Percentiles rank a stretch among this genome's conserved stretches.
Conservation (phyloP, 1,140 invertebrate species). For the Drosophila tropicalis region DNA sequence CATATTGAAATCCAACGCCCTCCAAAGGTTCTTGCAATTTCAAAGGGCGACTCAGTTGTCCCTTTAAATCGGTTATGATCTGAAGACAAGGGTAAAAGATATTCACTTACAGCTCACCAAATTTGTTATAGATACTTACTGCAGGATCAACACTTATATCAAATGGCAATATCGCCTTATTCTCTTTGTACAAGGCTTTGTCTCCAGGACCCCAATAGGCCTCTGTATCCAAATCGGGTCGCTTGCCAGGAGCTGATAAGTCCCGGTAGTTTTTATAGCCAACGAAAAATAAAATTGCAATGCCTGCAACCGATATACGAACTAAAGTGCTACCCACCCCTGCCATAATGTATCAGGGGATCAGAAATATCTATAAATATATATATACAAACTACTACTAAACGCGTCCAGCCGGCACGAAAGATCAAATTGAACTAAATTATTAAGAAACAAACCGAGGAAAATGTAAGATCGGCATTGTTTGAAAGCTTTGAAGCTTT, state of each 20-base stretch:
- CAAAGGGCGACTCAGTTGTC: constrained; percentile 85
- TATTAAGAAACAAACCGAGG: neutral
- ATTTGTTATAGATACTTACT: constrained; percentile 30
- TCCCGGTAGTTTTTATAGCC: constrained; percentile 66
- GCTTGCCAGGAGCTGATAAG: constrained; percentile 49
- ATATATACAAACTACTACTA: neutral
- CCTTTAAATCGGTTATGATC: constrained; percentile 86
- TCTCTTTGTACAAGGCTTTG: constrained; percentile 49
- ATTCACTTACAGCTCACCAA: neutral
- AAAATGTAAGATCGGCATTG: constrained; percentile 4
- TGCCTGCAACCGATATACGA: constrained; percentile 53
- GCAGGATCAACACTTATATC: constrained; percentile 65
- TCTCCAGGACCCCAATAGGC: constrained; percentile 70
- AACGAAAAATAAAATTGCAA: constrained; percentile 45
- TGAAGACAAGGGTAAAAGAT: constrained; percentile 46
- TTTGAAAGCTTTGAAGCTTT: neutral
- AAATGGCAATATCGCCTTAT: constrained; percentile 58
- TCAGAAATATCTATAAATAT: neutral
- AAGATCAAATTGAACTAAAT: constrained; percentile 32
- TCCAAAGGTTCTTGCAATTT: constrained; percentile 86
- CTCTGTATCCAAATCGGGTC: constrained; percentile 64
- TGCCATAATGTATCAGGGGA: constrained; percentile 21
- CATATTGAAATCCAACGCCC: constrained; percentile 89
- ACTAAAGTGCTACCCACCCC: constrained; percentile 30
- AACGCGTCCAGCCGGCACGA: neutral